Base-by-base conservation (phyloP, 2,797 vertebrate genomes). In the Sebastiscus tertius region DNA sequence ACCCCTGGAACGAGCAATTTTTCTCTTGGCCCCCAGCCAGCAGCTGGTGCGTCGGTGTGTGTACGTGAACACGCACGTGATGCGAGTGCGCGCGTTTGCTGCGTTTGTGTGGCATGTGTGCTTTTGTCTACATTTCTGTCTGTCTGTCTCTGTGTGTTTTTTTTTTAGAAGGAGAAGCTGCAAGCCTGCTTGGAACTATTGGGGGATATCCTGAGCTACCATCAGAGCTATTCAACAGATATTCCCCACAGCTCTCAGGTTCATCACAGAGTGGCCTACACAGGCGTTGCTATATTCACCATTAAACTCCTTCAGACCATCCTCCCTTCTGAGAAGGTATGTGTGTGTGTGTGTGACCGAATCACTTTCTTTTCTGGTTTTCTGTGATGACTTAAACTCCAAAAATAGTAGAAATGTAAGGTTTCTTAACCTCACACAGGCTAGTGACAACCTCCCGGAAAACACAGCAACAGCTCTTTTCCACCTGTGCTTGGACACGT, bases 291-390 rank as follows among this genome's bases (percentile, higher is more conserved):
- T 2, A 92, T 98, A 69, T 96, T 98, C 66, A 96, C 96, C 26
- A 84, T 98, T 74, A 96, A 96, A 73, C 91, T 99, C 18, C 89
- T 99, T 49, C 98, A 99, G 87, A 95, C 92, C 18, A 93, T 99
- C 69, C 94, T 99, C 56, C 98, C 99, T 54, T 96, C 96, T 65
- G 98, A 99, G 91, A 98, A 98, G 97, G 94, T 95, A 36, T 42
- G 82, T 77, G 26, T 27, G 26, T 27, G 34, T 33, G 8, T 74
- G 49, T 77, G 27, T 68, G 20, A 56, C 27, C n/a, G 39, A 73
- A 76, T 74, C 5, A 33, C 16, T 61, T 16, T 67, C 2, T 34
- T 56, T 42, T 2, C 14, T 76, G 22, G 0, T 60, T 55, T 49
- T 78, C 18, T 54, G 2, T 55, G 1, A 59, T 75, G 16, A 9